Evolutionary conservation across 1,140 invertebrate genomes (phyloP).

Genomic region (Drosophila pallidifrons): DNA sequence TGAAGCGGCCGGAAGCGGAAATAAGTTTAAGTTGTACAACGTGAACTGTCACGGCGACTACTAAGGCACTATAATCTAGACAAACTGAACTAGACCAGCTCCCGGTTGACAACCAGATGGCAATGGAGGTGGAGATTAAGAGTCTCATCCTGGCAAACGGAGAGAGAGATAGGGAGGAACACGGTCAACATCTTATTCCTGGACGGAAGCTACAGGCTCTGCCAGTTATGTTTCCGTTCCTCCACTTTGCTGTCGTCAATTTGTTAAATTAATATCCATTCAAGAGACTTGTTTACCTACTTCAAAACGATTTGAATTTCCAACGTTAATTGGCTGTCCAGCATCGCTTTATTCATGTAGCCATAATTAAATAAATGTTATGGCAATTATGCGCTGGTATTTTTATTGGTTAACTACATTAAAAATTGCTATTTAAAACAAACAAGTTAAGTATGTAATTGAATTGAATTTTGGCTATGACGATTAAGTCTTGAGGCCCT

Average conservation of each 20-base stretch:
- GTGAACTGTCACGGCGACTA: constrained; percentile 58
- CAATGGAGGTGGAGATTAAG: not conserved
- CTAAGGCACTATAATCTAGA: constrained; percentile 68
- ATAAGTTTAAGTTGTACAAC: constrained; percentile 70
- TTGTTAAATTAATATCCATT: constrained; percentile 6
- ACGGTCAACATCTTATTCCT: not conserved
- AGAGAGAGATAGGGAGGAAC: too few relatives aligned
- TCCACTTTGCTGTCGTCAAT: constrained; percentile 13
- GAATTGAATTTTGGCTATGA: not conserved
- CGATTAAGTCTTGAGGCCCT: too few relatives aligned
- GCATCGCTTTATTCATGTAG: too few relatives aligned
- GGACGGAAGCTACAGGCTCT: constrained; percentile 16
- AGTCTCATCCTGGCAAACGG: not conserved
- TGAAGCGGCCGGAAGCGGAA: constrained; percentile 74
- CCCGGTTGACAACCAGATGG: not conserved
- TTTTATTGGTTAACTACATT: not conserved
- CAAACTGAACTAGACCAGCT: constrained; percentile 43
- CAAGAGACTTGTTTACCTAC: not conserved
- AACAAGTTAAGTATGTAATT: not conserved
- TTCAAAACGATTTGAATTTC: not conserved
- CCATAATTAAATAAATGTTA: constrained; percentile 1
- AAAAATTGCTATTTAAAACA: not conserved
- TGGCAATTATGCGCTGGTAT: not conserved
- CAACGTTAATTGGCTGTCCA: constrained; percentile 1
- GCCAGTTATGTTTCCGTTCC: constrained; percentile 21